A percentile compares a stretch with the other conserved stretches of the same genome.
These are phyloP conservation scores for Apostichopus japonicus DNA, from an alignment of 35 echinoderm and acorn worm species.

Conservation along the genomic window DNA sequence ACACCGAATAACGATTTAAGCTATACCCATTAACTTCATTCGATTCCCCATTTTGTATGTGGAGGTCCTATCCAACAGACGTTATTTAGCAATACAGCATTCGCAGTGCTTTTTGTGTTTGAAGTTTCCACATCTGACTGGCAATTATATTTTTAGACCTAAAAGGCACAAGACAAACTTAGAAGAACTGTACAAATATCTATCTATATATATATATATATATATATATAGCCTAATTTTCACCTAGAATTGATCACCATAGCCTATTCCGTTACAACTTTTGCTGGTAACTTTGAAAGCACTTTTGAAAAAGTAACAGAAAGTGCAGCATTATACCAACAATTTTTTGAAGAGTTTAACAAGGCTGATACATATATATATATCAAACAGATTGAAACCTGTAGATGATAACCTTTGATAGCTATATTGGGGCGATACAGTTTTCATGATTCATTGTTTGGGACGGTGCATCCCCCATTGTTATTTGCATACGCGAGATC, in stretches of 20 bases:
- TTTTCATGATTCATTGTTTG: neutral
- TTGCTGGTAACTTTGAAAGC: neutral
- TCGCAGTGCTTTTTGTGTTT: too few species aligned
- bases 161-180: too few species aligned
- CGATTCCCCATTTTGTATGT: neutral
- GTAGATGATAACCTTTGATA: neutral
- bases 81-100: too few species aligned
- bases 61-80: too few species aligned
- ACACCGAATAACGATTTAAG: neutral
- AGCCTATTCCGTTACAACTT: neutral
- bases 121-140: too few species aligned
- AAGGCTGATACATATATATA: neutral
- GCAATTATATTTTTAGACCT: too few species aligned
- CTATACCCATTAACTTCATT: neutral
- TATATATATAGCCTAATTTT: too few species aligned
- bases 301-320: neutral
- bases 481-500: slow-evolving; percentile 17
- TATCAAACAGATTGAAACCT: neutral
- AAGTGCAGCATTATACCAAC: neutral
- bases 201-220: too few species aligned
- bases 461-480: neutral
- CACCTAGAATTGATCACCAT: neutral
- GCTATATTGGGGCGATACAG: neutral
- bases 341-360: neutral
- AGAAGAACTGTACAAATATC: too few species aligned